Evolutionary conservation across 2,888 invertebrate genomes (phyloP).

Genomic region (Apomyelois bistriatella): DNA sequence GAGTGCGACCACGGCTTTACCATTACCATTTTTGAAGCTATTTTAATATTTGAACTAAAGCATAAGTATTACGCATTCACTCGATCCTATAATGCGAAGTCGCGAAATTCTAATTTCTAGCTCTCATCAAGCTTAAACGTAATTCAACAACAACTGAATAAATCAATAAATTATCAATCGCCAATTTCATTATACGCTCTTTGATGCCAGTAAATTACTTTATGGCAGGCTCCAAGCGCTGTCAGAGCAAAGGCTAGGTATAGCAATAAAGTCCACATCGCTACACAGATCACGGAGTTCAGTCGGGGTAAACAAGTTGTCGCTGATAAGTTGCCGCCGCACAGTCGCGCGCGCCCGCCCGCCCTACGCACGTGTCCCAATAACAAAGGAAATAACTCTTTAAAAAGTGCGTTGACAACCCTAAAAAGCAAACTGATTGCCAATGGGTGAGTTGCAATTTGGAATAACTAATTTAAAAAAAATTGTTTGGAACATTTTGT

Average conservation of each 20-base stretch:
- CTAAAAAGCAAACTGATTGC: background rate
- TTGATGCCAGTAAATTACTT: background rate
- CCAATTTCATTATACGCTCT: background rate
- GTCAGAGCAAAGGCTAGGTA: background rate
- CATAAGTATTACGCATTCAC: too few relatives aligned
- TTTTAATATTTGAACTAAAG: too few relatives aligned
- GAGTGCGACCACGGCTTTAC: too few relatives aligned
- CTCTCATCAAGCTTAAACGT: background rate
- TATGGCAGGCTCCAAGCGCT: background rate
- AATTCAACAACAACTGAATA: background rate
- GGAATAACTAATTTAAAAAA: background rate
- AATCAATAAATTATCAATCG: background rate
- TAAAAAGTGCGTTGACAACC: background rate
- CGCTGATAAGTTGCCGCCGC: constrained; percentile 65
- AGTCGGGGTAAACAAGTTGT: constrained; percentile 61
- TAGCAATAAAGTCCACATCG: constrained; percentile 41
- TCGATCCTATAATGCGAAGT: too few relatives aligned
- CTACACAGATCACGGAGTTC: constrained; percentile 58
- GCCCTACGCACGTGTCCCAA: constrained; percentile 55
- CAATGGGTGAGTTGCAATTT: constrained; percentile 38
- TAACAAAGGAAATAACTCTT: constrained; percentile 17
- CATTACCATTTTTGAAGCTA: too few relatives aligned
- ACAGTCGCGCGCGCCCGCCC: constrained; percentile 69
- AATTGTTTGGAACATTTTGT: background rate
- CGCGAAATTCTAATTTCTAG: background rate